Percentiles rank a stretch among this genome's conserved stretches.
Conservation (phyloP, 2,888 invertebrate species). For the Coenonympha arcania region DNA sequence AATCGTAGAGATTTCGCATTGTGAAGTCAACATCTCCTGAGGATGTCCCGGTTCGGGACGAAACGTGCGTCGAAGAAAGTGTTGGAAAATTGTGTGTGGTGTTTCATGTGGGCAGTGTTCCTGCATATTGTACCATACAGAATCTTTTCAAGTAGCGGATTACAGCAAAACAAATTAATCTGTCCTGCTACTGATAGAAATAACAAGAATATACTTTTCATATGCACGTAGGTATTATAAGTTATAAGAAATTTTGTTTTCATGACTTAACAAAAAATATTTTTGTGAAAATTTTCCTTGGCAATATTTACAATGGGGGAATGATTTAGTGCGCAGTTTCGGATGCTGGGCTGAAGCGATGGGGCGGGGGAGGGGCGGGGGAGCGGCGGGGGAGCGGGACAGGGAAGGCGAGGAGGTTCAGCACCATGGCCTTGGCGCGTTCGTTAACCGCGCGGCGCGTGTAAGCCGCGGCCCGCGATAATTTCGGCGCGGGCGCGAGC, state of each 20-base stretch:
- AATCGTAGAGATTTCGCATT: too few relatives aligned
- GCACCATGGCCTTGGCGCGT: conserved; percentile 63
- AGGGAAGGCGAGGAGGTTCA: conserved; percentile 19
- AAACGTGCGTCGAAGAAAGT: too few relatives aligned
- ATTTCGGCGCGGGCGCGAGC: conserved; percentile 62
- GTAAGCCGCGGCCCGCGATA: conserved; percentile 55
- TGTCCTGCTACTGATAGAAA: background rate
- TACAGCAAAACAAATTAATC: too few relatives aligned
- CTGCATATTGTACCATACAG: too few relatives aligned
- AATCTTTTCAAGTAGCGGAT: too few relatives aligned
- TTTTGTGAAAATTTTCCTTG: conserved; percentile 5
- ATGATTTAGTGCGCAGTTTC: conserved; percentile 19
- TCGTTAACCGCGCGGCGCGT: conserved; percentile 66
- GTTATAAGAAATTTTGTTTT: background rate
- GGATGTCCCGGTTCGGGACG: too few relatives aligned
- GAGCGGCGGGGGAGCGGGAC: conserved; percentile 12
- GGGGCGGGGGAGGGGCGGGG: conserved; percentile 17
- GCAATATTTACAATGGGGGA: conserved; percentile 3
- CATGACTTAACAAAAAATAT: conserved; percentile 4
- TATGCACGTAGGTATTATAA: background rate
- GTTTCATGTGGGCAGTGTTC: too few relatives aligned
- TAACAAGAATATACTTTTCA: background rate
- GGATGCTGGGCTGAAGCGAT: conserved; percentile 26
- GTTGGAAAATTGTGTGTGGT: too few relatives aligned
- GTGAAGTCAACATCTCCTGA: too few relatives aligned